Percentiles rank a stretch among this genome's conserved stretches.
Conservation (phyloP, 2,797 vertebrate genomes). For the Allenopithecus nigroviridis region DNA sequence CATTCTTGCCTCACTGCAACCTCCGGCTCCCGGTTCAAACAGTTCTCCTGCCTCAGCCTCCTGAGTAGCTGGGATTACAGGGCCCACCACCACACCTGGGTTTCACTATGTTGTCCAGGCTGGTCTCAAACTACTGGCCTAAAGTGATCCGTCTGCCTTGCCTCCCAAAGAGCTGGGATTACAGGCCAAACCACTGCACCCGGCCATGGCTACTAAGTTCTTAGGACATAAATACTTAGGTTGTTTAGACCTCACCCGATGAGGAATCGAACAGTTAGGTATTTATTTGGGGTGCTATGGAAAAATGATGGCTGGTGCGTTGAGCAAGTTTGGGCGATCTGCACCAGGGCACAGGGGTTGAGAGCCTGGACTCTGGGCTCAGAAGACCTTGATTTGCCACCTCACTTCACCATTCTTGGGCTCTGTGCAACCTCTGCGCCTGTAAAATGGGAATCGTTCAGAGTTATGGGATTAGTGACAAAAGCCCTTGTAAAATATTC, state of each 20-base stretch:
- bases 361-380: neutral
- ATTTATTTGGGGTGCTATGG: neutral
- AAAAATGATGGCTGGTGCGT: neutral
- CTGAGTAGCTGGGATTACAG: too few species aligned
- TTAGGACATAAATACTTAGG: neutral
- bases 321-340: neutral
- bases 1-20: too few species aligned
- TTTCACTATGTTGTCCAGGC: too few species aligned
- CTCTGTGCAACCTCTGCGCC: neutral
- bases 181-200: too few species aligned
- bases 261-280: neutral
- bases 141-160: too few species aligned
- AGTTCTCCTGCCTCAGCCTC: too few species aligned
- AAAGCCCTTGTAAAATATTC: neutral
- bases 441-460: neutral
- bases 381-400: neutral
- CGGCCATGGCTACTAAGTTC: neutral
- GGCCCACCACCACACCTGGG: too few species aligned
- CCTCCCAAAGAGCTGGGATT: too few species aligned
- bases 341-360: neutral
- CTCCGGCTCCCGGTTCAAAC: too few species aligned
- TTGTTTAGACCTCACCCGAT: neutral
- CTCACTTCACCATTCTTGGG: neutral
- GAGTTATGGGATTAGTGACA: neutral
- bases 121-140: too few species aligned